These are phyloP conservation scores for Oreonectes daqikongensis DNA, from an alignment of 2,797 vertebrate species.

Conservation along the genomic window DNA sequence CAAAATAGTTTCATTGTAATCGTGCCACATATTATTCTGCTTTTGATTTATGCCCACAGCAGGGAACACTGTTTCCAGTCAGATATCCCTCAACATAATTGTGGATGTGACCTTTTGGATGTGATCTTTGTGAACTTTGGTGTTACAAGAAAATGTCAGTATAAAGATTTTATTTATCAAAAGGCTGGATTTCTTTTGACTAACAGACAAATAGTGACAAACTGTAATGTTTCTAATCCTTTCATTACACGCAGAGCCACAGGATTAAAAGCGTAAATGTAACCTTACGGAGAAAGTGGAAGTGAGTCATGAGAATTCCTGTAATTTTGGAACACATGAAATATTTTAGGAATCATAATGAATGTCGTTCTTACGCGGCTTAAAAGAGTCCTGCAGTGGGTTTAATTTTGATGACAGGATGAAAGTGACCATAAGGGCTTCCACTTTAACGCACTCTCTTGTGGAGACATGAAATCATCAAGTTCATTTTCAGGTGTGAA, in stretches of 20 bases:
- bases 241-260: neutral
- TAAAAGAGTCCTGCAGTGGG: neutral
- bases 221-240: neutral
- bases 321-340: conserved; percentile 2
- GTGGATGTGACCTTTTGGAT: neutral
- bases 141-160: conserved; percentile 9
- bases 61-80: neutral
- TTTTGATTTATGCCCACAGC: conserved; percentile 9
- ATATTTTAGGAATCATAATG: conserved; percentile 3
- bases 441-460: conserved; percentile 2
- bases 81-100: neutral
- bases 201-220: neutral
- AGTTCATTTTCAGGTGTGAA: conserved; percentile 20
- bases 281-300: neutral
- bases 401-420: conserved; percentile 6
- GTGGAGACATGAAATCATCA: conserved; percentile 15
- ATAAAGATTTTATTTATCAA: neutral
- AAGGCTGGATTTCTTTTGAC: neutral
- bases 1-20: neutral
- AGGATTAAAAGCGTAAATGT: neutral
- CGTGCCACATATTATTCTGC: neutral
- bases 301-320: neutral
- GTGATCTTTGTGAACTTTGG: neutral
- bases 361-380: neutral
- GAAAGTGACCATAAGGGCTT: neutral